phyloP scores from a whole-genome alignment of 2,797 vertebrate species.

The Pangasius mekongensis region DNA sequence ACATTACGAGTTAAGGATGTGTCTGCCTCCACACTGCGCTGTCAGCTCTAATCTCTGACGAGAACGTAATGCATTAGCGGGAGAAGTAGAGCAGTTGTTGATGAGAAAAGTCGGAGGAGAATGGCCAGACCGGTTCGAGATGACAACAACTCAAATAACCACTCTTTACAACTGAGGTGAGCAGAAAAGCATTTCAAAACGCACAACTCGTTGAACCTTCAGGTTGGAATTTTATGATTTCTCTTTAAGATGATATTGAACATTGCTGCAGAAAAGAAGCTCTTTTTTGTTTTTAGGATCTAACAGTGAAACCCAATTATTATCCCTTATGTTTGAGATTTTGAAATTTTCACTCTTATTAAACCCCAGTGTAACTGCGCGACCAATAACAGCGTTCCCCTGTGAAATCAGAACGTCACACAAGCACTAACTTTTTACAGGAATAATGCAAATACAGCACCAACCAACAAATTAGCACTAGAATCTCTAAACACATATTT shows the following conservation, averaged over 20 bases:
- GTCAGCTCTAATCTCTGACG: not conserved
- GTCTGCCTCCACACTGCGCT: not conserved
- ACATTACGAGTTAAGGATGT: not conserved
- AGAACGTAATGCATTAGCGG: conserved; percentile 6
- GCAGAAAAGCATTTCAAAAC: not conserved
- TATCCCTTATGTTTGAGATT: too few species aligned
- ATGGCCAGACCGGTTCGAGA: not conserved
- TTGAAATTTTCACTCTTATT: too few species aligned
- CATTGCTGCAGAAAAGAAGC: not conserved
- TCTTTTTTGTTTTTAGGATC: too few species aligned
- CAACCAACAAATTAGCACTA: too few species aligned
- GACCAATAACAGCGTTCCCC: too few species aligned
- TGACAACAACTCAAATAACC: not conserved
- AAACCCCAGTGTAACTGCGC: too few species aligned
- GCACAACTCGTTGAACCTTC: not conserved
- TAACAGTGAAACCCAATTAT: too few species aligned
- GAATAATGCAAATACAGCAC: too few species aligned
- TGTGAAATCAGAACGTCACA: too few species aligned
- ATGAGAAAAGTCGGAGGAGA: not conserved
- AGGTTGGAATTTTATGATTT: not conserved
- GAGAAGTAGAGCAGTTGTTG: not conserved
- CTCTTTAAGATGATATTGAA: not conserved
- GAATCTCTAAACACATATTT: not conserved
- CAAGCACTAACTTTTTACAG: too few species aligned
- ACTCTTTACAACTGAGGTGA: not conserved